Conservation (phyloP, 1,140 invertebrate species). For the Micrasema longulum region DNA sequence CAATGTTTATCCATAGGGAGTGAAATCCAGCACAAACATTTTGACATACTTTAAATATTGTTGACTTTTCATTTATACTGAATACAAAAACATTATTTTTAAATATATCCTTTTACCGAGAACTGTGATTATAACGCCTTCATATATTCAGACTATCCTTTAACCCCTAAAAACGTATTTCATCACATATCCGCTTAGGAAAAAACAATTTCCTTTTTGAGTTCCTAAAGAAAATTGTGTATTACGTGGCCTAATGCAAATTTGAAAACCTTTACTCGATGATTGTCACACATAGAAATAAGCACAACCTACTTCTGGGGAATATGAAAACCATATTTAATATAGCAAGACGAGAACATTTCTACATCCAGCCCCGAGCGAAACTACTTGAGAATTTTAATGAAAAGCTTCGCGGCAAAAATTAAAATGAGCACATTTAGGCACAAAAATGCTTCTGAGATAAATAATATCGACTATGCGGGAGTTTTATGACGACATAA, state of each 20-base stretch:
- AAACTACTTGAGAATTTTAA: conserved; percentile 30
- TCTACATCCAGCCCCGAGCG: background rate
- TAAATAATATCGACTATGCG: too few relatives aligned
- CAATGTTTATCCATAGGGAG: too few relatives aligned
- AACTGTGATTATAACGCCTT: background rate
- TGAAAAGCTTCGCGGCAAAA: conserved; percentile 12
- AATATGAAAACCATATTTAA: background rate
- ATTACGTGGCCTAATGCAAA: background rate
- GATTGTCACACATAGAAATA: conserved; percentile 13
- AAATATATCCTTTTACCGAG: background rate
- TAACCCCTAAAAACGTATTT: conserved; percentile 10
- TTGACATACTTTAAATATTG: too few relatives aligned
- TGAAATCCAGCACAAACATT: too few relatives aligned
- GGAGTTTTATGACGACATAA: too few relatives aligned
- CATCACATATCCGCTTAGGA: conserved; percentile 8
- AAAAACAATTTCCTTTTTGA: conserved; percentile 21
- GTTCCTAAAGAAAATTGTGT: conserved; percentile 17
- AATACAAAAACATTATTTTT: too few relatives aligned
- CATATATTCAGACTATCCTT: background rate
- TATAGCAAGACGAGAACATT: conserved; percentile 3
- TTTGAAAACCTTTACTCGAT: conserved; percentile 17
- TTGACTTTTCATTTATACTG: too few relatives aligned
- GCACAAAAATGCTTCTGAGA: too few relatives aligned
- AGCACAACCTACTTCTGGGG: too few relatives aligned
- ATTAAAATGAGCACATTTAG: background rate